Evolutionary conservation across 2,888 invertebrate genomes (phyloP).

Genomic region (Empis stercorea): DNA sequence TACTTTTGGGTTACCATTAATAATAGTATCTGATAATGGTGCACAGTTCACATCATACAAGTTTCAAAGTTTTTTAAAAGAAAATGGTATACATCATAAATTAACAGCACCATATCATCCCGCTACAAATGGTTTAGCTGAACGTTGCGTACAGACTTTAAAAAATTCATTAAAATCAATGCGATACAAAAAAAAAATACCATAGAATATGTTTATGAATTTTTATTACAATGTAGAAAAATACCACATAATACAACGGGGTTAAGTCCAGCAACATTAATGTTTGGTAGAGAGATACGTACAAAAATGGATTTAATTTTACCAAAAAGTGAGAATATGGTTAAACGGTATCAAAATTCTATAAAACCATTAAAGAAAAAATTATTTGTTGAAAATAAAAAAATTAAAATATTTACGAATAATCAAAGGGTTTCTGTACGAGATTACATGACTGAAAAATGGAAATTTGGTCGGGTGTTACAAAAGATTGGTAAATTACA

Average conservation of each 20-base stretch:
- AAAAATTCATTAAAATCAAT: constrained; percentile 11
- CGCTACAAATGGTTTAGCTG: constrained; percentile 16
- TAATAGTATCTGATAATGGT: constrained; percentile 10
- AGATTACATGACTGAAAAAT: constrained; percentile 8
- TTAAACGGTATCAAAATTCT: background rate
- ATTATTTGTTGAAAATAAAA: background rate
- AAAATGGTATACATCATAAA: constrained; percentile 9
- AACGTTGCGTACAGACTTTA: constrained; percentile 15
- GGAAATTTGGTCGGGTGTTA: constrained; percentile 13
- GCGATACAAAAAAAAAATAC: background rate
- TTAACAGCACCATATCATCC: constrained; percentile 7
- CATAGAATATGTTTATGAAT: background rate
- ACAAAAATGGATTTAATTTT: constrained; percentile 12
- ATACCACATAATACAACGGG: constrained; percentile 11
- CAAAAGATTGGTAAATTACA: constrained; percentile 12
- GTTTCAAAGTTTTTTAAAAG: constrained; percentile 7
- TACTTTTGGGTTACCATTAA: constrained; percentile 12
- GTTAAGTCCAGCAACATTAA: constrained; percentile 14
- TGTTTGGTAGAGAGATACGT: constrained; percentile 13
- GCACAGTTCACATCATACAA: constrained; percentile 7
- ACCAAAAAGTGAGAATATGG: constrained; percentile 2
- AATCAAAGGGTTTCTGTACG: background rate
- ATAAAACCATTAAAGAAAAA: background rate
- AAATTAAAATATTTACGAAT: background rate
- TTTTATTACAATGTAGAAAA: constrained; percentile 10